Base-by-base conservation (phyloP, 2,113 vertebrate genomes). In the Haemorhous mexicanus region DNA sequence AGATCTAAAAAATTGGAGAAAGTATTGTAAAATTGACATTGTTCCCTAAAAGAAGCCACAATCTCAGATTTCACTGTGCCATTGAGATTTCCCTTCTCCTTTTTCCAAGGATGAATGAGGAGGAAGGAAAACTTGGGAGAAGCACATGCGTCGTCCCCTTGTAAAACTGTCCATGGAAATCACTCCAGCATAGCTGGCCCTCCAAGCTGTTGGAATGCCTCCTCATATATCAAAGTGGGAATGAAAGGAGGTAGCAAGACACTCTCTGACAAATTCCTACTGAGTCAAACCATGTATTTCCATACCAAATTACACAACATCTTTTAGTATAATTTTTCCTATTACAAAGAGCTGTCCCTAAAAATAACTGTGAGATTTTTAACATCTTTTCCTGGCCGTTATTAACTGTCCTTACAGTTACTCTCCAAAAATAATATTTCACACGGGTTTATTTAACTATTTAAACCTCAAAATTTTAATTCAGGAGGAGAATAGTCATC, bases 171-270 rank as follows among this genome's bases (percentile, higher is more conserved):
- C 91, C 87, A 82, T 35, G 84, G 84, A 92, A 95, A 87, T 74
- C n/a, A 44, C 49, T 67, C 41, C 53, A 68, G 58, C 2, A 0
- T 66, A 58, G 68, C 59, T 79, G 27, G 26, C 19, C 22, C 37
- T 87, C 66, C 1, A 2, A 94, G 81, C 50, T 89, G 74, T 17
- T 55, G 70, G 43, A 95, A 90, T 85, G 50, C 27, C 90, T 94
- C 55, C 87, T 95, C 70, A 39, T 90, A 77, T 58, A 94, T 87
- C 91, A 94, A 93, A 94, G 81, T 21, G 23, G 32, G 58, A 94
- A 85, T 35, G 87, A 89, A 93, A 93, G 53, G 53, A 91, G 72
- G 95, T 88, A 94, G 79, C 90, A 90, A 50, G 72, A 63, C 95
- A 89, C 73, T 55, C 49, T 87, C 58, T 79, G 66, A 83, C 58